Evolutionary conservation across 2,113 vertebrate species (phyloP).

Genomic region (Chaetorhynchus papuensis): DNA sequence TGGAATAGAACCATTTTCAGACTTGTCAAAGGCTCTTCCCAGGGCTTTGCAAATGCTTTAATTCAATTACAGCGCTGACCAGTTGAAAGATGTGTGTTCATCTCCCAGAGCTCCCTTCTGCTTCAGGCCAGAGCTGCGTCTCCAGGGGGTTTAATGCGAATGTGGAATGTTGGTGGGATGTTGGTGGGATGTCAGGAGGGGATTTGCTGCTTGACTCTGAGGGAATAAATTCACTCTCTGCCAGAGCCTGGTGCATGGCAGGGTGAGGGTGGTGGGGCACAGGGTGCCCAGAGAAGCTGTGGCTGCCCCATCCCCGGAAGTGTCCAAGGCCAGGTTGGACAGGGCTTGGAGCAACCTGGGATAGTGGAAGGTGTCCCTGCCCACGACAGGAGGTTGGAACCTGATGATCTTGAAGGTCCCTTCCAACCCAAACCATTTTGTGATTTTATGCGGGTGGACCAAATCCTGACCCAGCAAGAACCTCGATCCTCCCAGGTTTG

Average conservation of each 20-base stretch:
- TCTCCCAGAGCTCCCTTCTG: background rate
- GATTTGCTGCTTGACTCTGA: background rate
- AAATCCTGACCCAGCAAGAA: background rate
- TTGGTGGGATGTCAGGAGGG: background rate
- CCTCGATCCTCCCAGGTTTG: background rate
- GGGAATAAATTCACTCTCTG: background rate
- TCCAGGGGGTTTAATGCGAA: background rate
- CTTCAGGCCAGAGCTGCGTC: background rate
- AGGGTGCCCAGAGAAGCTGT: rapidly evolving
- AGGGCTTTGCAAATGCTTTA: slow-evolving; percentile 22
- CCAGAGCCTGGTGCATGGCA: background rate
- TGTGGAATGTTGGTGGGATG: background rate
- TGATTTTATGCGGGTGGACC: background rate
- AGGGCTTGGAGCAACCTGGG: background rate
- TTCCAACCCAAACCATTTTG: background rate
- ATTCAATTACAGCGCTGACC: slow-evolving; percentile 30
- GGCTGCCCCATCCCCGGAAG: background rate
- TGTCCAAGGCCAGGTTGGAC: rapidly evolving
- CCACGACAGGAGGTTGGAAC: background rate
- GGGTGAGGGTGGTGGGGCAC: background rate
- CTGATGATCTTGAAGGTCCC: background rate
- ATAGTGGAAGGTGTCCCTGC: background rate
- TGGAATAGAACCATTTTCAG: background rate
- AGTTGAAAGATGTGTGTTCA: background rate
- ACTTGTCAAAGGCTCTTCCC: background rate